Percentiles rank a stretch among this genome's conserved stretches.
These are phyloP conservation scores for Meloidogyne exigua DNA, from an alignment of 1,140 invertebrate species.

Conservation along the genomic window DNA sequence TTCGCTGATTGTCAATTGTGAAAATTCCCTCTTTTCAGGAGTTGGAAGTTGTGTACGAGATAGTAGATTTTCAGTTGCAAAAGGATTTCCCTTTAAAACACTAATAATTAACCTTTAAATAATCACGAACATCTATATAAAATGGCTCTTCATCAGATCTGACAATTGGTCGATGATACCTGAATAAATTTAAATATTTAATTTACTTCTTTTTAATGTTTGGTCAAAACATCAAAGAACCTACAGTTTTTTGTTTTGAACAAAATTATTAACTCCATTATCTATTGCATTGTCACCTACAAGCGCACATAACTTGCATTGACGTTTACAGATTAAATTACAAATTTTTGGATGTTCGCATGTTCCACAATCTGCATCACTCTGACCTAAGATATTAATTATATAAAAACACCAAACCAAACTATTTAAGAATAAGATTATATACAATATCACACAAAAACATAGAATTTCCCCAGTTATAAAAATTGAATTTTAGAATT, in stretches of 20 bases:
- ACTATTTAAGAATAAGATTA: too few species aligned
- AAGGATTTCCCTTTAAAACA: slow-evolving; percentile 12
- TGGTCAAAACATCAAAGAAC: not conserved
- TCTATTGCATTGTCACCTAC: not conserved
- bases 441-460: too few species aligned
- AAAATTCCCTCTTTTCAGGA: slow-evolving; percentile 10
- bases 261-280: not conserved
- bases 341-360: slow-evolving; percentile 13
- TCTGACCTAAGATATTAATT: not conserved
- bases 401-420: not conserved
- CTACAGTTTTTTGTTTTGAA: slow-evolving; percentile 6
- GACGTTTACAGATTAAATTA: slow-evolving; percentile 23
- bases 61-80: not conserved
- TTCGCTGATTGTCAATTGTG: slow-evolving; percentile 42
- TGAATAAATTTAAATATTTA: not conserved
- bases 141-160: slow-evolving; percentile 10
- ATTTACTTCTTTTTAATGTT: not conserved
- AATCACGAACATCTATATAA: not conserved
- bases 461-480: too few species aligned
- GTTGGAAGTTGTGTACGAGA: not conserved
- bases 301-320: slow-evolving; percentile 28
- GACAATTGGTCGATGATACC: slow-evolving; percentile 4
- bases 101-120: not conserved
- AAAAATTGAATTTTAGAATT: too few species aligned
- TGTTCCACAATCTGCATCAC: slow-evolving; percentile 12